Percentiles rank a stretch among this genome's conserved stretches.
Conservation (phyloP, 2,888 invertebrate species). For the Microctonus hyperodae region DNA sequence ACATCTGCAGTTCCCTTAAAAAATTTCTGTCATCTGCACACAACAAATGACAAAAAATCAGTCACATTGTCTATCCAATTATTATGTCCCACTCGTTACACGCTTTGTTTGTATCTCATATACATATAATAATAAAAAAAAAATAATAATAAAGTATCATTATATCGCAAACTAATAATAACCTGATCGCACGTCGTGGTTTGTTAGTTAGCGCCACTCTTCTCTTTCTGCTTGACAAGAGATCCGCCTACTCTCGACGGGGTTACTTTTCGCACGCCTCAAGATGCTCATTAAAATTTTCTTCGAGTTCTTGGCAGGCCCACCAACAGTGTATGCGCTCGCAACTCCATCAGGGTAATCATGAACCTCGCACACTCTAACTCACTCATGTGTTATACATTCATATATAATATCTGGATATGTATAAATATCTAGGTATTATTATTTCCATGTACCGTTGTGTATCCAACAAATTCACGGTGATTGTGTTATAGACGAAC, state of each 20-base stretch:
- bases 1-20: no score
- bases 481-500: not conserved
- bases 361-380: not conserved
- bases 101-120: not conserved
- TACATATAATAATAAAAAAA: not conserved
- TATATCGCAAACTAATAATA: constrained; percentile 19
- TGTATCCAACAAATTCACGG: not conserved
- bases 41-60: not conserved
- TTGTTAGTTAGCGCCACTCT: constrained; percentile 2
- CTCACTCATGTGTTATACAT: not conserved
- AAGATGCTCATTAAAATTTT: constrained; percentile 20
- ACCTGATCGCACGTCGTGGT: constrained; percentile 12
- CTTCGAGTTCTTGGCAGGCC: not conserved
- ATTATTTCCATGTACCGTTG: not conserved
- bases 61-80: constrained; percentile 19
- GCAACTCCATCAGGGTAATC: not conserved
- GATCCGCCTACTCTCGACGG: not conserved
- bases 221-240: not conserved
- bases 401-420: not conserved
- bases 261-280: not conserved
- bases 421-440: not conserved
- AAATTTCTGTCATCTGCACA: no score
- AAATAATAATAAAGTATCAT: not conserved
- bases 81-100: constrained; percentile 10
- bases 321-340: constrained; percentile 1